Evolutionary conservation across 2,113 vertebrate species (phyloP).

Genomic region (Thalassoma bifasciatum): DNA sequence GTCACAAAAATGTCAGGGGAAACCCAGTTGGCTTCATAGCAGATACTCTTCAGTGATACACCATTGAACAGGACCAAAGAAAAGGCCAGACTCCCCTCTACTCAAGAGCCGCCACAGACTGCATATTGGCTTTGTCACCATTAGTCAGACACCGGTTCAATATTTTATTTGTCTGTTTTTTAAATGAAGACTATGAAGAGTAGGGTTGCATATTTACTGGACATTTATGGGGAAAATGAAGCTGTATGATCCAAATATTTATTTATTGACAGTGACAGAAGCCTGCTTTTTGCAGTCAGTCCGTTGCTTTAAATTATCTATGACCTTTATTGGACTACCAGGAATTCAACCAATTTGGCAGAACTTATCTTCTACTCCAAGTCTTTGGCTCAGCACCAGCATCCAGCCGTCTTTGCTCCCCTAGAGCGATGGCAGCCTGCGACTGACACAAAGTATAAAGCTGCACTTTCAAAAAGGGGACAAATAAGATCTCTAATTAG

Average conservation of each 20-base stretch:
- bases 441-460: conserved; percentile 39
- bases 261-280: conserved; percentile 28
- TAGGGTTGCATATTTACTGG: conserved; percentile 26
- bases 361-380: conserved; percentile 51
- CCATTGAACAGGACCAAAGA: conserved; percentile 62
- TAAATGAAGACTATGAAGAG: conserved; percentile 19
- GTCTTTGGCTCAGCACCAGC: conserved; percentile 59
- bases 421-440: conserved; percentile 12
- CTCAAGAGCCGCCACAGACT: conserved; percentile 45
- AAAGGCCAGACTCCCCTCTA: conserved; percentile 62
- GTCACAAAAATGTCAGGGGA: conserved; percentile 78
- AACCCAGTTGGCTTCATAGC: conserved; percentile 56
- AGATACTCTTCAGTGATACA: conserved; percentile 59
- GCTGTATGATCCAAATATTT: conserved; percentile 24
- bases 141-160: conserved; percentile 38
- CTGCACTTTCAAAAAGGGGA: conserved; percentile 21
- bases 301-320: conserved; percentile 64
- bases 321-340: conserved; percentile 69
- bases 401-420: conserved; percentile 5
- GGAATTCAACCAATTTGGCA: conserved; percentile 67
- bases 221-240: conserved; percentile 21
- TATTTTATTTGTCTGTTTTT: conserved; percentile 41
- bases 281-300: conserved; percentile 39
- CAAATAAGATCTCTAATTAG: conserved; percentile 19
- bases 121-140: conserved; percentile 38